Percentiles rank a stretch among this genome's conserved stretches.
These are phyloP conservation scores for Melanotaenia nigrans DNA, from an alignment of 2,797 vertebrate species.

Conservation along the genomic window DNA sequence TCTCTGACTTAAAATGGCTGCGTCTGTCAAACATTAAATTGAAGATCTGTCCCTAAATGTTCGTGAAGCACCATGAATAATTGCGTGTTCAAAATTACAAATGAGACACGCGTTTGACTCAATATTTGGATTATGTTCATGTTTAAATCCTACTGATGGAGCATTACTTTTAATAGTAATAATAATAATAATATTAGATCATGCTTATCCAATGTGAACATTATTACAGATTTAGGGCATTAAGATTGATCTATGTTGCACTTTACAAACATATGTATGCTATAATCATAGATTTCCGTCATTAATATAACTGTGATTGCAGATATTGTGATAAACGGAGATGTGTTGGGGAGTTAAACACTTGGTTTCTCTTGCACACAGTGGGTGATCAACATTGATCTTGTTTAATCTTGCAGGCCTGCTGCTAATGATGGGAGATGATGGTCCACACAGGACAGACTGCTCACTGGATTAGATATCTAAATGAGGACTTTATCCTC, in stretches of 20 bases:
- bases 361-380: slow-evolving; percentile 47
- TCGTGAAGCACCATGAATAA: slow-evolving; percentile 44
- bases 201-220: slow-evolving; percentile 34
- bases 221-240: slow-evolving; percentile 61
- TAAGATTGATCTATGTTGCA: slow-evolving; percentile 53
- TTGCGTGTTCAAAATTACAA: slow-evolving; percentile 44
- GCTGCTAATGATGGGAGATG: slow-evolving; percentile 79
- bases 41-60: slow-evolving; percentile 49
- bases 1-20: slow-evolving; percentile 52
- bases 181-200: slow-evolving; percentile 45
- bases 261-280: slow-evolving; percentile 31
- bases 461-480: slow-evolving; percentile 79
- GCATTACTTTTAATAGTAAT: slow-evolving; percentile 27
- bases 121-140: slow-evolving; percentile 58
- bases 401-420: slow-evolving; percentile 79
- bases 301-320: slow-evolving; percentile 20
- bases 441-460: slow-evolving; percentile 74
- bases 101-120: slow-evolving; percentile 54
- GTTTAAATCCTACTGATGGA: slow-evolving; percentile 52
- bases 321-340: slow-evolving; percentile 53
- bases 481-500: slow-evolving; percentile 81
- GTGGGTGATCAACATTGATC: slow-evolving; percentile 77
- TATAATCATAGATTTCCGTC: slow-evolving; percentile 51
- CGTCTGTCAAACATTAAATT: slow-evolving; percentile 58
- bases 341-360: slow-evolving; percentile 55